Evolutionary conservation across 2,113 vertebrate species (phyloP), one percentile per base, ranked within the genome.

Genomic region (Crotalus tigris): DNA sequence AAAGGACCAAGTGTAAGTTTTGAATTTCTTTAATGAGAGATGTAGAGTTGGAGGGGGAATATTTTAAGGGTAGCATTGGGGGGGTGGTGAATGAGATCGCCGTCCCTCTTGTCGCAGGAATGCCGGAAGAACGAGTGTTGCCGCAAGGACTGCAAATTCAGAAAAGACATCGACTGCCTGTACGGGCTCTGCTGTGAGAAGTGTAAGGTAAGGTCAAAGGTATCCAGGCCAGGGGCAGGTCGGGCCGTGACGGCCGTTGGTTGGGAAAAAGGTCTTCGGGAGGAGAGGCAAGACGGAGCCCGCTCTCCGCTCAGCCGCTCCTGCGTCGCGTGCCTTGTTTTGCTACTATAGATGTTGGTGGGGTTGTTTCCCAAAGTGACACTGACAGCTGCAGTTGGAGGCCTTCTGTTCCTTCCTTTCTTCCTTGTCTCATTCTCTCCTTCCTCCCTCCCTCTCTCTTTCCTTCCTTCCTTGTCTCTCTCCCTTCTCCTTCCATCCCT

Each of bases 381-480:
- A 1, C 58, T 24, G 58, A 17, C 23, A 8, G 7, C 21, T 8
- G 23, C 2, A 2, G 58, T 59, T 59, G 23, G 7, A 9, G 58
- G 23, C 58, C 57, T 58, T 58, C 5, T 6, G 57, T 7, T 58
- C 5, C 19, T 5, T 26, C 0, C 61, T n/a, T n/a, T 1, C 11
- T n/a, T 26, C 24, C 8, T 26, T 26, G 23, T 23, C 58, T 26
- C 17, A 9, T 21, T 24, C 21, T 21, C 7, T 26, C 8, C 7
- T 26, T 26, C 23, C 58, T 24, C 23, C 7, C 7, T 24, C 26
- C 24, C 10, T 29, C 26, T 2, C 8, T 59, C 23, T 3, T 26
- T 21, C 17, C 4, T 57, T 1, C 55, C 17, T 21, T 19, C 17
- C 1, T 5, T 57, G 0, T 5, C 17, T 24, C 7, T 2, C 24